A percentile compares a stretch with the other conserved stretches of the same genome.
Conservation (phyloP, 1,140 invertebrate species). For the Penaeus chinensis region DNA sequence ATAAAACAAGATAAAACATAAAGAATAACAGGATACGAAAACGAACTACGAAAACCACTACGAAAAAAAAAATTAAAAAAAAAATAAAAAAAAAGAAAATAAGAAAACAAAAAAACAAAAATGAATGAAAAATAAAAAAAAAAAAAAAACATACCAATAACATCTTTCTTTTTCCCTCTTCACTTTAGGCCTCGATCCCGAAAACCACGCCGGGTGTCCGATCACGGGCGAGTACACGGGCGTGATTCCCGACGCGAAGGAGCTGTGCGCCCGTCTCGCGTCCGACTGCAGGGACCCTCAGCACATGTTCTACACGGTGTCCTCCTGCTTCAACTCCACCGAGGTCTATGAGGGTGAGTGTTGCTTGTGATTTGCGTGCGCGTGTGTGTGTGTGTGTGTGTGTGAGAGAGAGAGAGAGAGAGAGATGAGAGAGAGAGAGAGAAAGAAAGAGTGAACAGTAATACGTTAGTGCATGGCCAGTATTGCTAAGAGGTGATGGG, state of each 20-base stretch:
- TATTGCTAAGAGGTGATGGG: neutral
- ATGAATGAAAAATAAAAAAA: too few relatives aligned
- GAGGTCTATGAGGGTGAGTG: slow-evolving; percentile 77
- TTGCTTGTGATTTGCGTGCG: neutral
- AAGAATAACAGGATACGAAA: too few relatives aligned
- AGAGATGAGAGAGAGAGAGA: neutral
- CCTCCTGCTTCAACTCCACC: slow-evolving; percentile 73
- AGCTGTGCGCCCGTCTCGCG: slow-evolving; percentile 77
- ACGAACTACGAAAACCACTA: too few relatives aligned
- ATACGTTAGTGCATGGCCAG: too few relatives aligned
- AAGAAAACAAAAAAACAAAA: too few relatives aligned
- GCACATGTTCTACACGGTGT: slow-evolving; percentile 80
- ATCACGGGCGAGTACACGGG: slow-evolving; percentile 79
- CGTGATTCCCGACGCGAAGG: slow-evolving; percentile 75
- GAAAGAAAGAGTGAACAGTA: neutral
- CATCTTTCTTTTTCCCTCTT: neutral
- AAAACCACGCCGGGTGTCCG: slow-evolving; percentile 74
- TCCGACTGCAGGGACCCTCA: slow-evolving; percentile 79
- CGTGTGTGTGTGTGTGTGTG: slow-evolving; percentile 15
- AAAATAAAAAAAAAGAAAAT: too few relatives aligned
- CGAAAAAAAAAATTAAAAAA: too few relatives aligned
- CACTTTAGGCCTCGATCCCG: slow-evolving; percentile 39
- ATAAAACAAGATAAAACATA: too few relatives aligned
- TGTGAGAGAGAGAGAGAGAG: slow-evolving; percentile 24
- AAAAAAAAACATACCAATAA: neutral